A percentile compares a stretch with the other conserved stretches of the same genome.
Evolutionary conservation across 2,888 invertebrate species (phyloP).

Genomic region (Meteorus colon): DNA sequence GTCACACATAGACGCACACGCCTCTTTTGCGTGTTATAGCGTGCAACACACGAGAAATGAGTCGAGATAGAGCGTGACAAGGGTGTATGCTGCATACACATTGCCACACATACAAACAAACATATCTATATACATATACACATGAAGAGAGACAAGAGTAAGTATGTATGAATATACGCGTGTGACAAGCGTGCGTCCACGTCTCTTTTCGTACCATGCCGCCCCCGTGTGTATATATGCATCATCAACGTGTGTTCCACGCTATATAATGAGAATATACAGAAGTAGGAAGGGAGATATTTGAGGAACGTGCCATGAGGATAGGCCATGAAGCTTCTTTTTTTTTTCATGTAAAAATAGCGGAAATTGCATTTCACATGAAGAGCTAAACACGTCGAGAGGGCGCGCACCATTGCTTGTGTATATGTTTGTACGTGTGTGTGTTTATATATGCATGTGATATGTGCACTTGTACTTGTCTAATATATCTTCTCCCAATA

Average conservation of each 20-base stretch:
- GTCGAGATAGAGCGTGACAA: conserved; percentile 28
- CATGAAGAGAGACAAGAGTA: not conserved
- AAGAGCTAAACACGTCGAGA: conserved; percentile 48
- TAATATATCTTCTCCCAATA: conserved; percentile 21
- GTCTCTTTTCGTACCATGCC: not conserved
- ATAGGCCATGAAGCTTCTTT: conserved; percentile 68
- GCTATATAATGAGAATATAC: conserved; percentile 30
- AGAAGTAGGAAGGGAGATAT: conserved; percentile 54
- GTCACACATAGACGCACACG: not conserved
- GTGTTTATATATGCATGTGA: not conserved
- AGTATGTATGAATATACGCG: not conserved
- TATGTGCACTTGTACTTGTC: conserved; percentile 8
- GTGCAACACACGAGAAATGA: conserved; percentile 22
- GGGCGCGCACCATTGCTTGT: conserved; percentile 9
- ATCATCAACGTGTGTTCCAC: conserved; percentile 9
- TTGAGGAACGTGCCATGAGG: conserved; percentile 71
- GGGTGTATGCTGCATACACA: not conserved
- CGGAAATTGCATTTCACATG: conserved; percentile 71
- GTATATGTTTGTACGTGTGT: not conserved
- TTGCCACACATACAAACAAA: not conserved
- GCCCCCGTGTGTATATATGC: conserved; percentile 19
- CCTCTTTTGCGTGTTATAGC: conserved; percentile 16
- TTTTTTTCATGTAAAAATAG: conserved; percentile 70
- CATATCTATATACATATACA: not conserved
- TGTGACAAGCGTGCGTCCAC: conserved; percentile 22